Evolutionary conservation across 2,113 vertebrate genomes (phyloP).

Genomic region (Pelusios castaneus): DNA sequence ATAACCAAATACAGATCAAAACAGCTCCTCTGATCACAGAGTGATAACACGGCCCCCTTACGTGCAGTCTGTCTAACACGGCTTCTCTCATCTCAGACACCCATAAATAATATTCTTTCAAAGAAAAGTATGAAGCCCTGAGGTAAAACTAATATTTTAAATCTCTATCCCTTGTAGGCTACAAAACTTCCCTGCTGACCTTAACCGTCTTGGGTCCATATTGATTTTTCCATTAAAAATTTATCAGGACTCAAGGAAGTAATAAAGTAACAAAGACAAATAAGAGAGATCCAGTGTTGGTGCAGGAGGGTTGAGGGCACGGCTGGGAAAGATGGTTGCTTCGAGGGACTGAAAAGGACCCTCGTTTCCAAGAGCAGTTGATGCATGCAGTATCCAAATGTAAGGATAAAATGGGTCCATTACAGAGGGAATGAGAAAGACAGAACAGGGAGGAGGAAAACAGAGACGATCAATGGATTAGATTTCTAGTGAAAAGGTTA

Average conservation of each 20-base stretch:
- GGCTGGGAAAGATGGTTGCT: background rate
- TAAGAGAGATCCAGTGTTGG: background rate
- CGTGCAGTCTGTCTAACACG: background rate
- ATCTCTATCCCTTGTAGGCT: background rate
- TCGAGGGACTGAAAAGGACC: background rate
- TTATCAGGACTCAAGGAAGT: conserved; percentile 5
- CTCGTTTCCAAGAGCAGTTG: background rate
- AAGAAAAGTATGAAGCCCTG: background rate
- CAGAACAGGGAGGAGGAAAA: conserved; percentile 1
- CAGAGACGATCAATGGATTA: conserved; percentile 25
- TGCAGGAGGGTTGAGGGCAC: background rate
- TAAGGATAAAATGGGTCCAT: background rate
- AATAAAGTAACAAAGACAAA: background rate
- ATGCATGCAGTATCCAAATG: conserved; percentile 1
- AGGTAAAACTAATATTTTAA: conserved; percentile 28
- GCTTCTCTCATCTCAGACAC: background rate
- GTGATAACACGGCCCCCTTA: background rate
- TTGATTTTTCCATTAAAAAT: conserved; percentile 55
- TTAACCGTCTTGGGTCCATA: background rate
- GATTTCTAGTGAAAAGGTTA: conserved; percentile 72
- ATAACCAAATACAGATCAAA: background rate
- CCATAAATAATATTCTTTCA: background rate
- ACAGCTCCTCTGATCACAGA: background rate
- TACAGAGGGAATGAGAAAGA: background rate
- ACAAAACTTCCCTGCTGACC: background rate